phyloP scores from a whole-genome alignment of 2,113 vertebrate genomes.

The Pseudolaguvia tuberculata region DNA sequence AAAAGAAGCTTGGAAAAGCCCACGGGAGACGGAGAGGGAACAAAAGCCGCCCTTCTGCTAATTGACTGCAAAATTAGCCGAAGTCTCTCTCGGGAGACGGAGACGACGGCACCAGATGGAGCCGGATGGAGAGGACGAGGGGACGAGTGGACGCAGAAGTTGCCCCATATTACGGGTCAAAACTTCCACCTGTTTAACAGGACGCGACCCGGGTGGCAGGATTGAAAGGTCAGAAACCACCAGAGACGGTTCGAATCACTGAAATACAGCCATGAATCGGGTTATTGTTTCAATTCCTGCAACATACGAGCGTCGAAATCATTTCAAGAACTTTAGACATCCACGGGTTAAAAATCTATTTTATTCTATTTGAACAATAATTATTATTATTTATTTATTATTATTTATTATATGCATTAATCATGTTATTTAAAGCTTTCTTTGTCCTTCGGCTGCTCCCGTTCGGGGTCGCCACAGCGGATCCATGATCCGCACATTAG shows the following conservation, averaged over 20 bases:
- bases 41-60: slow-evolving; percentile 97
- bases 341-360: no score
- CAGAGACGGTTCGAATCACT: background rate
- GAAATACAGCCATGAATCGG: no score
- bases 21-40: slow-evolving; percentile 60
- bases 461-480: no score
- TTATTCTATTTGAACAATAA: no score
- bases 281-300: background rate
- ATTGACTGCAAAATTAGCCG: slow-evolving; percentile 99
- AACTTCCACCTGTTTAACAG: slow-evolving; percentile 36
- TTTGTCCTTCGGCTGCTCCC: no score
- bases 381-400: no score
- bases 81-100: slow-evolving; percentile 24
- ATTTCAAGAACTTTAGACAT: background rate
- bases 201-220: slow-evolving; percentile 8
- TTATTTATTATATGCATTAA: no score
- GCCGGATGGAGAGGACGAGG: slow-evolving; percentile 27
- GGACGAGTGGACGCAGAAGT: slow-evolving; percentile 22
- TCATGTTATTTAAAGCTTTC: no score
- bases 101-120: slow-evolving; percentile 29
- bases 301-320: background rate
- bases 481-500: no score
- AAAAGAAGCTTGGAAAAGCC: slow-evolving; percentile 69
- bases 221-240: slow-evolving; percentile 31
- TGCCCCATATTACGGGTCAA: slow-evolving; percentile 30